Percentiles rank a stretch among this genome's conserved stretches.
phyloP scores from a whole-genome alignment of 1,140 invertebrate genomes.

The Pachyrhynchus sulphureomaculatus region DNA sequence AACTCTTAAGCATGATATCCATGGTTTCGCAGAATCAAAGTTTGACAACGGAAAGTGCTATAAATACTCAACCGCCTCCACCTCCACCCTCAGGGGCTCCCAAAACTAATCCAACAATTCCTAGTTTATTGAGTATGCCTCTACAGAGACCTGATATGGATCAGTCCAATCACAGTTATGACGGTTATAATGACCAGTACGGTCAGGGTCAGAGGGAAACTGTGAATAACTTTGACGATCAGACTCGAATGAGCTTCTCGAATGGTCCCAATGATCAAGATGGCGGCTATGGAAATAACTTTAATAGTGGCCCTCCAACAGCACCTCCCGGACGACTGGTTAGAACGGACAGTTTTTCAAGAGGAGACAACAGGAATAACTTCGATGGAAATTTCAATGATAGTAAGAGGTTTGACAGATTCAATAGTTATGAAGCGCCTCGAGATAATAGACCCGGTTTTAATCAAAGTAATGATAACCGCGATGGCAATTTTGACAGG shows the following conservation, averaged over 20 bases:
- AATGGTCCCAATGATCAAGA: slow-evolving; percentile 35
- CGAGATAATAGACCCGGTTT: background rate
- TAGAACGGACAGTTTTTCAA: background rate
- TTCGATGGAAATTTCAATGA: slow-evolving; percentile 7
- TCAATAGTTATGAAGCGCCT: background rate
- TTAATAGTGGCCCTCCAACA: background rate
- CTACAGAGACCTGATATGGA: background rate
- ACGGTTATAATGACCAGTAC: slow-evolving; percentile 26
- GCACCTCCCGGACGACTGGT: slow-evolving; percentile 1
- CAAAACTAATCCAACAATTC: slow-evolving; percentile 3
- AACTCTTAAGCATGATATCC: slow-evolving; percentile 60
- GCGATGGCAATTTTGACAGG: background rate
- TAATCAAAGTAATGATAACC: background rate
- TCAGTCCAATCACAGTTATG: slow-evolving; percentile 32
- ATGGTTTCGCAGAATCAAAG: slow-evolving; percentile 51
- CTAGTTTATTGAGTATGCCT: slow-evolving; percentile 8
- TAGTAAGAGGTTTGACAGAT: background rate
- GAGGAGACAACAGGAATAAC: background rate
- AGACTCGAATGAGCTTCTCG: slow-evolving; percentile 44
- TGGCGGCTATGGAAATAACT: background rate
- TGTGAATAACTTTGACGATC: slow-evolving; percentile 44
- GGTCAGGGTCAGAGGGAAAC: slow-evolving; percentile 23
- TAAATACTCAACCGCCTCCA: background rate
- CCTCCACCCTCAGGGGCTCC: background rate
- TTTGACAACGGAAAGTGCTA: background rate